phyloP scores from a whole-genome alignment of 1,140 invertebrate genomes.

The Cyclargus thomasi region DNA sequence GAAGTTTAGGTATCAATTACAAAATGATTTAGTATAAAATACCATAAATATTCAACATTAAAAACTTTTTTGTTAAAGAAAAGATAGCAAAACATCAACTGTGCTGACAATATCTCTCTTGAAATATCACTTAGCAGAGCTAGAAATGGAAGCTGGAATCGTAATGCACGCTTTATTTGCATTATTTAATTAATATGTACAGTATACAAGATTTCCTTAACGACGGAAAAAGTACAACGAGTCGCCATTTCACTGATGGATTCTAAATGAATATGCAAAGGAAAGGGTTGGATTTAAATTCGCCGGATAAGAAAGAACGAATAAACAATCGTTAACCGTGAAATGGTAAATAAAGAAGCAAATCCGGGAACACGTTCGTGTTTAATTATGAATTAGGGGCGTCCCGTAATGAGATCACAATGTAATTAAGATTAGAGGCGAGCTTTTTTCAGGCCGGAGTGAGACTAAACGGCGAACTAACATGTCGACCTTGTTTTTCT shows the following conservation, averaged over 20 bases:
- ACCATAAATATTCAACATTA: no score
- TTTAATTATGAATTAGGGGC: constrained; percentile 73
- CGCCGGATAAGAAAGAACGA: constrained; percentile 43
- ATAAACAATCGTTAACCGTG: constrained; percentile 57
- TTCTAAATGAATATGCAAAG: constrained; percentile 70
- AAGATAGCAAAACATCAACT: neutral
- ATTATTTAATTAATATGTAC: constrained; percentile 40
- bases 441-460: constrained; percentile 61
- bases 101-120: neutral
- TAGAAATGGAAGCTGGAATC: neutral
- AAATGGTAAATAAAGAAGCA: constrained; percentile 68
- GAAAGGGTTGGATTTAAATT: constrained; percentile 61
- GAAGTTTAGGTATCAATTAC: no score
- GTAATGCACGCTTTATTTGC: constrained; percentile 25
- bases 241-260: constrained; percentile 59
- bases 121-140: neutral
- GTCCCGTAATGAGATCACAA: constrained; percentile 69
- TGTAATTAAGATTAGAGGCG: constrained; percentile 72
- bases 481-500: constrained; percentile 42
- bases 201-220: constrained; percentile 36
- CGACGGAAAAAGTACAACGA: constrained; percentile 53
- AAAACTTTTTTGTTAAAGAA: neutral
- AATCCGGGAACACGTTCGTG: constrained; percentile 56
- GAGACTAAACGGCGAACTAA: constrained; percentile 59
- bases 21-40: no score